Evolutionary conservation across 1,140 invertebrate species (phyloP), one percentile per base, ranked within the genome.

Genomic region (Anoplophora glabripennis): DNA sequence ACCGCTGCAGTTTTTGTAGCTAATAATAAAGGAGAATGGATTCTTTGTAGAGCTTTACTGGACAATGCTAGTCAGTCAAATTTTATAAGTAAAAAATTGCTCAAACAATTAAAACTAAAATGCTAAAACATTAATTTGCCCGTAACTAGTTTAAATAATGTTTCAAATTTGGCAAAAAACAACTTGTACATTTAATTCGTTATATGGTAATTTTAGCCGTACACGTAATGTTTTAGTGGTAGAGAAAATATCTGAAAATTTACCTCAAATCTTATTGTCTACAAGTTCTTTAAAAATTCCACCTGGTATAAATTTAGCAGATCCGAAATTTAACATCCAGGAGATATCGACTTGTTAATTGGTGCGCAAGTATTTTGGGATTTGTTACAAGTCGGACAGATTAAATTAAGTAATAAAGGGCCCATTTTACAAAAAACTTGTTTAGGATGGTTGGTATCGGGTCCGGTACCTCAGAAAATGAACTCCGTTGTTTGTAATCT

Each of bases 81-180:
- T 45, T 47, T 59, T 21, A 45, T 54, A n/a, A 38, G 51, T 12
- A 15, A 21, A 4, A 28, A 38, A 12, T 28, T 59, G 18, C 44
- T 11, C 12, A 11, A 54, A 17, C 5, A 33, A 28, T 21, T 59
- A 8, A 42, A 54, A n/a, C 18, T 54, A 34, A 12, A 28, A 12
- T 48, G 5, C 41, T 9, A 7, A n/a, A 18, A 41, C 5, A 33
- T 54, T 34, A 28, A 42, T 14, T 11, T 54, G 14, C 53, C 53
- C 5, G 10, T 54, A 42, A 17, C 14, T 12, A 41, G 53, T 17
- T 44, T 54, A 17, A 54, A 54, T 36, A 69, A 8, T 67, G 74
- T 58, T 51, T 67, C 7, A 54, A 59, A 11, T 28, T 28, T 5
- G 21, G 21, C 21, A 28, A 28, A 28, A 28, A 28, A 28, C 21